Evolutionary conservation across 2,113 vertebrate species (phyloP).

Genomic region (Epinephelus cyanopodus): DNA sequence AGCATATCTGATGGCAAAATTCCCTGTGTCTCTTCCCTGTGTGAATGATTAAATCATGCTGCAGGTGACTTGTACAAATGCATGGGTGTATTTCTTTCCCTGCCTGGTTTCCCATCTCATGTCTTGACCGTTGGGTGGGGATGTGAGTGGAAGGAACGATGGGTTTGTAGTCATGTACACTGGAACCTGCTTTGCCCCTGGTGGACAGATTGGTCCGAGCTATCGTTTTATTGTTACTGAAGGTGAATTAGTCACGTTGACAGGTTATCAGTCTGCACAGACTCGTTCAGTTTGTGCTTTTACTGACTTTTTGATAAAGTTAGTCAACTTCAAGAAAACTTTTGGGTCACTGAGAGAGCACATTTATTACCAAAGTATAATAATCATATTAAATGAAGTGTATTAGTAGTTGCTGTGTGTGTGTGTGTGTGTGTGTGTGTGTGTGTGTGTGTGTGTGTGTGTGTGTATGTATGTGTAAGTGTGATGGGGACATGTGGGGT

Average conservation of each 20-base stretch:
- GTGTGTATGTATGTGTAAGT: constrained; percentile 31
- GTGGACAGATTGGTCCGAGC: not conserved
- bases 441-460: constrained; percentile 33
- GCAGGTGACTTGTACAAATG: not conserved
- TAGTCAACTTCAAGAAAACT: not conserved
- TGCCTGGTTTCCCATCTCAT: not conserved
- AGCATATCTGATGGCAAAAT: not conserved
- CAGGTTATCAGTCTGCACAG: not conserved
- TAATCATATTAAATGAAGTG: not conserved
- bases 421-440: constrained; percentile 37
- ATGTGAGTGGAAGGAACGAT: no score
- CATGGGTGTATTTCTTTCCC: not conserved
- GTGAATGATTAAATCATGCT: not conserved
- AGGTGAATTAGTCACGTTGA: not conserved
- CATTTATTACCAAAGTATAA: not conserved
- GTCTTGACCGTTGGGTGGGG: not conserved
- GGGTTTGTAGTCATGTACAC: not conserved
- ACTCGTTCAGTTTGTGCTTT: not conserved
- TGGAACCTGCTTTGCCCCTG: not conserved
- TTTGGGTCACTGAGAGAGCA: not conserved
- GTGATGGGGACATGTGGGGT: constrained; percentile 72
- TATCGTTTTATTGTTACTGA: not conserved
- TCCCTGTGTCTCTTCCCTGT: not conserved
- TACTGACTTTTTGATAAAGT: constrained; percentile 4
- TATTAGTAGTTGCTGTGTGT: not conserved